Evolutionary conservation across 2,888 invertebrate species (phyloP).

Genomic region (Mechanitis mazaeus): DNA sequence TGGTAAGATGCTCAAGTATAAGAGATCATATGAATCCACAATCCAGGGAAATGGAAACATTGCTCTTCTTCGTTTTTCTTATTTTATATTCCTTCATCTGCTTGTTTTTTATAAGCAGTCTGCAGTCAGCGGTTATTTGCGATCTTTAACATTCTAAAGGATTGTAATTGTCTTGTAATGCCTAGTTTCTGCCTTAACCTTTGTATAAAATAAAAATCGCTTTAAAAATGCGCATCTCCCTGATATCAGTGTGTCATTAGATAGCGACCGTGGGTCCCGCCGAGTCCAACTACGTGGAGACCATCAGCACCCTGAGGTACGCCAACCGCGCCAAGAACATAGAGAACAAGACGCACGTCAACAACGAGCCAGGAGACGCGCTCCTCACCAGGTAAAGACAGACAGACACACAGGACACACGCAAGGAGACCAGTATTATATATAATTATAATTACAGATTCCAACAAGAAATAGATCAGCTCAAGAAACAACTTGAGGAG

Average conservation of each 20-base stretch:
- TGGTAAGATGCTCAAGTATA: conserved; percentile 75
- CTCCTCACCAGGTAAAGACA: conserved; percentile 83
- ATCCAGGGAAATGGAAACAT: too few species aligned
- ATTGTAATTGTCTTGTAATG: too few species aligned
- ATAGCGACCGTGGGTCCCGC: conserved; percentile 98
- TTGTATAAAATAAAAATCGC: too few species aligned
- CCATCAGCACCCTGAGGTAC: conserved; percentile 96
- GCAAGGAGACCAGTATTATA: background rate
- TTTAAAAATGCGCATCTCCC: too few species aligned
- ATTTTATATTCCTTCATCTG: too few species aligned
- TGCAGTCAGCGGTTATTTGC: too few species aligned
- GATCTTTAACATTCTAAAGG: too few species aligned
- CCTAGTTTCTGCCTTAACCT: too few species aligned
- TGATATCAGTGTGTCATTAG: conserved; percentile 57
- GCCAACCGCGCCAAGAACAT: conserved; percentile 99
- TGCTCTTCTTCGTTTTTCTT: too few species aligned
- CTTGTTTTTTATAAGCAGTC: too few species aligned
- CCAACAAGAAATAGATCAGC: conserved; percentile 96
- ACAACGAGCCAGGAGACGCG: conserved; percentile 98
- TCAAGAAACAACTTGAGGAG: conserved; percentile 90
- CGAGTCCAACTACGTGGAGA: conserved; percentile 97
- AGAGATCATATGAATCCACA: too few species aligned
- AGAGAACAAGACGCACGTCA: conserved; percentile 95
- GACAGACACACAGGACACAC: background rate
- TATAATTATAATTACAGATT: conserved; percentile 69